These are phyloP conservation scores for Blomia tropicalis DNA, from an alignment of 2,888 invertebrate genomes.

Conservation along the genomic window DNA sequence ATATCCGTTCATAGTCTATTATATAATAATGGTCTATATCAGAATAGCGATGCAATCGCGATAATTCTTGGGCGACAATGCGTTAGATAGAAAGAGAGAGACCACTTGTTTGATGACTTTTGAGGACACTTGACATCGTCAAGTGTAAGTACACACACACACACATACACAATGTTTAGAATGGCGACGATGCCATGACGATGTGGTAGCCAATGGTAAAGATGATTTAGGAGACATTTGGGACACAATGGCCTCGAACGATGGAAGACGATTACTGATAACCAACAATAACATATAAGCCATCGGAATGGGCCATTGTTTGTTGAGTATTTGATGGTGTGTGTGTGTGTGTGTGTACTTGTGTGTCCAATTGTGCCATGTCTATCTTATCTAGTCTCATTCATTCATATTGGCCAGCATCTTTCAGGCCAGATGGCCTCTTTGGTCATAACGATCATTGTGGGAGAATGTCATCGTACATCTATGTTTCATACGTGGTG, in stretches of 20 bases:
- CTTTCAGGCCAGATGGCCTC: not conserved
- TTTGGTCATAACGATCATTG: no score
- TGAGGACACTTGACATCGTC: not conserved
- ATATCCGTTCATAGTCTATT: slow-evolving; percentile 1
- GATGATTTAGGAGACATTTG: no score
- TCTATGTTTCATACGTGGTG: no score
- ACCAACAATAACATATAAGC: not conserved
- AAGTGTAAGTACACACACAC: not conserved
- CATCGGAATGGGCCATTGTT: slow-evolving; percentile 9
- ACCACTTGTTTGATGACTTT: not conserved
- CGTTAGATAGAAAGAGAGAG: no score
- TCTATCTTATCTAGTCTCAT: slow-evolving; percentile 4
- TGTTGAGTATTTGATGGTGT: no score
- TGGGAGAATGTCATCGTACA: no score
- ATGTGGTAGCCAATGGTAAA: not conserved
- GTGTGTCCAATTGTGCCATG: not conserved
- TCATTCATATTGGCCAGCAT: not conserved
- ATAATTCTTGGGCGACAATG: not conserved
- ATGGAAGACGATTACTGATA: not conserved
- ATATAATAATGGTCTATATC: not conserved
- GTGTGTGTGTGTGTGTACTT: no score
- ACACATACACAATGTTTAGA: not conserved
- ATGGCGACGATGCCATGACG: slow-evolving; percentile 7
- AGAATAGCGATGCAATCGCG: not conserved
- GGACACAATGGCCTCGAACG: slow-evolving; percentile 3